A percentile compares a stretch with the other conserved stretches of the same genome.
Conservation (phyloP, 2,888 invertebrate genomes). For the Tetranychus piercei region DNA sequence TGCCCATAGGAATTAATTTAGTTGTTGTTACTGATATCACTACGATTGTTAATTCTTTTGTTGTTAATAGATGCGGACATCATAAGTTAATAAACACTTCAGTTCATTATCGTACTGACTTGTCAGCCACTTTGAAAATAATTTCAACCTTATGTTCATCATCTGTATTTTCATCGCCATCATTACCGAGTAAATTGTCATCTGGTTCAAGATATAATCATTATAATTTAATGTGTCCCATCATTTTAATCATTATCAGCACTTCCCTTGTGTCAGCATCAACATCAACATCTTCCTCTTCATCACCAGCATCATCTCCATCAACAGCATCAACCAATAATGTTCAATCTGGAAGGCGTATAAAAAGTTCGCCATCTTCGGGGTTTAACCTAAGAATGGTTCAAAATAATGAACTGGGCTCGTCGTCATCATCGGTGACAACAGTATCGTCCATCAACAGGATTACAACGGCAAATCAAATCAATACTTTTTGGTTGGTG, state of each 20-base stretch:
- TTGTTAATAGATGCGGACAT: neutral
- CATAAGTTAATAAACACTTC: neutral
- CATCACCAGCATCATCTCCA: neutral
- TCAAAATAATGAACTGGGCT: neutral
- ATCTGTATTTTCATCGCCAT: neutral
- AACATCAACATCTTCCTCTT: neutral
- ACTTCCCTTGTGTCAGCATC: neutral
- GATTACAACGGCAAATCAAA: neutral
- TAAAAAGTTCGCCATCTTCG: neutral
- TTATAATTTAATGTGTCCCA: neutral
- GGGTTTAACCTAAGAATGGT: neutral
- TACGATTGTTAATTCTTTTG: neutral
- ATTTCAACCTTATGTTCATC: too few species aligned
- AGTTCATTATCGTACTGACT: neutral
- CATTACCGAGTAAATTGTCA: neutral
- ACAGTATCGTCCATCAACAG: neutral
- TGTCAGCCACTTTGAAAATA: neutral
- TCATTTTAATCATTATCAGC: neutral
- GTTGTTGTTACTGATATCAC: neutral
- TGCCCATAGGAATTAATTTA: neutral
- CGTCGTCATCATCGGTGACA: neutral
- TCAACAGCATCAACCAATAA: neutral
- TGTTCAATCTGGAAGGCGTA: neutral
- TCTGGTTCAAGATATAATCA: neutral
- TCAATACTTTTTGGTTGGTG: neutral